Conservation (phyloP, 2,797 vertebrate species). For the Rhinoraja longicauda region DNA sequence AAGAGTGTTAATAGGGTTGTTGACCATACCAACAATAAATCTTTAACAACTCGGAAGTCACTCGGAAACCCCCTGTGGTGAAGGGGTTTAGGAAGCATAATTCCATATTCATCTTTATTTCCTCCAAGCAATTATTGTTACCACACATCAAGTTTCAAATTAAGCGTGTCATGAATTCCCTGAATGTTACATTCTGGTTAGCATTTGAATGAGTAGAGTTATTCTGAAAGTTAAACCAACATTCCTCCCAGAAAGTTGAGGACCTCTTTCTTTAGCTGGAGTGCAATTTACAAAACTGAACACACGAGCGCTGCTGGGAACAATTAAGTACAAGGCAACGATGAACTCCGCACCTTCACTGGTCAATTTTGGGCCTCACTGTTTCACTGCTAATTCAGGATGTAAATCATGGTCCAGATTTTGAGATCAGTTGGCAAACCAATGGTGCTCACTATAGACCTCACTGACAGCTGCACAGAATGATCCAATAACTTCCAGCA, state of each 20-base stretch:
- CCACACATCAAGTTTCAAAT: too few relatives aligned
- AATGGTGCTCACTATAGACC: too few relatives aligned
- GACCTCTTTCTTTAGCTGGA: not conserved
- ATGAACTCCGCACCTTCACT: not conserved
- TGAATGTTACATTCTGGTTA: not conserved
- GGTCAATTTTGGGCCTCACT: not conserved
- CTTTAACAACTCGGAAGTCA: not conserved
- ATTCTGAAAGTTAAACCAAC: not conserved
- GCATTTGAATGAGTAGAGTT: not conserved
- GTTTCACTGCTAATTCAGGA: not conserved
- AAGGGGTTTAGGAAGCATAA: not conserved
- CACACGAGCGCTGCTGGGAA: not conserved
- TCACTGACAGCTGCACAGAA: too few relatives aligned
- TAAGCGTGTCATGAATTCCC: not conserved
- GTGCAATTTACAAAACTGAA: not conserved
- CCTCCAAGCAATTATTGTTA: not conserved
- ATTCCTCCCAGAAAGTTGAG: not conserved
- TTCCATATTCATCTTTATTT: not conserved
- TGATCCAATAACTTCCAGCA: too few relatives aligned
- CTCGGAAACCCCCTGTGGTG: not conserved
- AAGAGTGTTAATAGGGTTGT: not conserved
- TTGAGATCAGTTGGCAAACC: too few relatives aligned
- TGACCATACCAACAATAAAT: not conserved
- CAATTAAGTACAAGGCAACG: not conserved
- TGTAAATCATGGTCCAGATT: not conserved